Evolutionary conservation across 2,797 vertebrate species (phyloP).

Genomic region (Bryconaethiops microstoma): DNA sequence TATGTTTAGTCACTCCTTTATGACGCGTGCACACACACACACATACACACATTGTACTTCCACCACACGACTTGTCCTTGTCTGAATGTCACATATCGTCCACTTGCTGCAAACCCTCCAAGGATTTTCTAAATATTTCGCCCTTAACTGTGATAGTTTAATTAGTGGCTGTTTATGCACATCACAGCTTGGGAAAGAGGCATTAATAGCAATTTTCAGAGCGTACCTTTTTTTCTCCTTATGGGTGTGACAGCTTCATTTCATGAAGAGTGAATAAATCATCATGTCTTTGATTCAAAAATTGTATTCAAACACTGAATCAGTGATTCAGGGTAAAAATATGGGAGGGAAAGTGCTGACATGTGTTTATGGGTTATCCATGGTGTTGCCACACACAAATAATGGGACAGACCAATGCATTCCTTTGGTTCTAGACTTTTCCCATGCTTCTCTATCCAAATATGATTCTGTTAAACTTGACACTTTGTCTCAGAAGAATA

Average conservation of each 20-base stretch:
- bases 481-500: neutral
- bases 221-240: neutral
- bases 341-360: neutral
- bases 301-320: neutral
- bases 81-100: constrained; percentile 76
- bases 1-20: constrained; percentile 58
- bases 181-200: constrained; percentile 12
- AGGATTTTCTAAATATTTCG: neutral
- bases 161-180: constrained; percentile 22
- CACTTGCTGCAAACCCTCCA: constrained; percentile 51
- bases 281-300: neutral
- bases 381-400: neutral
- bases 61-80: constrained; percentile 74
- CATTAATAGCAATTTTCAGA: constrained; percentile 5
- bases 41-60: constrained; percentile 69
- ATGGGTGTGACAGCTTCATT: constrained; percentile 27
- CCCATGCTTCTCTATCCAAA: neutral
- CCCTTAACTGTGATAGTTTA: constrained; percentile 29
- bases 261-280: constrained; percentile 24
- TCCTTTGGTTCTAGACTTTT: neutral
- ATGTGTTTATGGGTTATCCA: neutral
- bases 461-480: neutral
- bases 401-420: neutral
- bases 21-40: constrained; percentile 41
- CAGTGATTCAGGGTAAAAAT: constrained; percentile 9